Evolutionary conservation across 1,140 invertebrate species (phyloP), one percentile per base, ranked within the genome.

Genomic region (Batillaria attramentaria): DNA sequence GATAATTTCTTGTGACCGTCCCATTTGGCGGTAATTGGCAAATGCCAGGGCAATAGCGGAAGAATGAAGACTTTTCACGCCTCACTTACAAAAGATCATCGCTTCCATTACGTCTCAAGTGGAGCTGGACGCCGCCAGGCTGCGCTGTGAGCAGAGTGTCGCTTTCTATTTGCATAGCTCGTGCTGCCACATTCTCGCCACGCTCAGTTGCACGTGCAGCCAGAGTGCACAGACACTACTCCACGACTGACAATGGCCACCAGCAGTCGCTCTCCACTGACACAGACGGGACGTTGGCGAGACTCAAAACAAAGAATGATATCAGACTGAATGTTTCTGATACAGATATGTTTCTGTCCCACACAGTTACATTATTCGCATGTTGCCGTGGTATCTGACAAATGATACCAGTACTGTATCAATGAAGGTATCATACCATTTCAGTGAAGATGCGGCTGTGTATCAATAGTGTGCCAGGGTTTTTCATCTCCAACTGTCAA

Each of bases 61-160:
- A 54, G n/a, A 54, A 39, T 57, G 72, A 73, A 73, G 72, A 8
- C 46, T 5, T 28, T 60, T 37, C 72, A 73, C 24, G 72, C 72
- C 72, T 73, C 72, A 73, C 72, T 73, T 57, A 50, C 72, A 73
- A 73, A 73, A 73, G 46, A 73, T 73, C 72, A 73, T 57, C 24
- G 72, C 13, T 54, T 6, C 72, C 72, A 73, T 73, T 73, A 73
- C 72, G 72, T 42, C 46, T 50, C 1, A 35, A 39, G 28, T 35
- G 10, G 28, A 16, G 68, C 68, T 3, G 68, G 68, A 70, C 39
- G 68, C 20, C 42, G 70, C 68, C 68, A 70, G 39, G 13, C 42
- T 70, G 37, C 4, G 18, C 20, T 24, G 46, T 16, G n/a, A 3
- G 28, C 24, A 1, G 6, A n/a, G 16, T 46, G 72, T 73, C 72